A percentile compares a stretch with the other conserved stretches of the same genome.
phyloP scores from a whole-genome alignment of 2,797 vertebrate species.

The Luscinia luscinia region DNA sequence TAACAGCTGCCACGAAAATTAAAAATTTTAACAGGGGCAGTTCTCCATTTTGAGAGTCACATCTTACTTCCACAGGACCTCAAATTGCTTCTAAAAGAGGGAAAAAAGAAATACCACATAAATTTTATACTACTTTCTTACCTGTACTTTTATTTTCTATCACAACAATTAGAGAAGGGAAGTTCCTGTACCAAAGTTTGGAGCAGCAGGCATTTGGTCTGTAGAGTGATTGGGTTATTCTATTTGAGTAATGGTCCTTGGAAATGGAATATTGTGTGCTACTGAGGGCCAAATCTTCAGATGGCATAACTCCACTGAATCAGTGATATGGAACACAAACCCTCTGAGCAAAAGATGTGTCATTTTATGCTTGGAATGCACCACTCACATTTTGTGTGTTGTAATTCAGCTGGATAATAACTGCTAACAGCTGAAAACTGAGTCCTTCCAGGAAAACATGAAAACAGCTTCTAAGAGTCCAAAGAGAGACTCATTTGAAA shows the following conservation, averaged over 20 bases:
- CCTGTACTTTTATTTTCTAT: neutral
- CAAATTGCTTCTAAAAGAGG: neutral
- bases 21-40: neutral
- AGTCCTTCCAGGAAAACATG: neutral
- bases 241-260: constrained; percentile 23
- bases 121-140: neutral
- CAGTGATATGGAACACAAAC: neutral
- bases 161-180: neutral
- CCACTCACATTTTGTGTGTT: neutral
- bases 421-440: neutral
- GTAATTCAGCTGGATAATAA: constrained; percentile 11
- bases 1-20: neutral
- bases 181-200: neutral
- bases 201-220: neutral
- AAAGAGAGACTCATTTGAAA: neutral
- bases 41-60: neutral
- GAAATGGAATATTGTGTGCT: neutral
- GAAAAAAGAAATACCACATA: neutral
- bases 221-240: neutral
- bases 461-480: neutral
- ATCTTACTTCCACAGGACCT: neutral
- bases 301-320: neutral
- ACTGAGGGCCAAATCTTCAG: constrained; percentile 1
- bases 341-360: neutral
- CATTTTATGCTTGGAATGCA: neutral